These are phyloP conservation scores for Protobothrops flavoviridis DNA, from an alignment of 2,113 vertebrate species.

Conservation along the genomic window DNA sequence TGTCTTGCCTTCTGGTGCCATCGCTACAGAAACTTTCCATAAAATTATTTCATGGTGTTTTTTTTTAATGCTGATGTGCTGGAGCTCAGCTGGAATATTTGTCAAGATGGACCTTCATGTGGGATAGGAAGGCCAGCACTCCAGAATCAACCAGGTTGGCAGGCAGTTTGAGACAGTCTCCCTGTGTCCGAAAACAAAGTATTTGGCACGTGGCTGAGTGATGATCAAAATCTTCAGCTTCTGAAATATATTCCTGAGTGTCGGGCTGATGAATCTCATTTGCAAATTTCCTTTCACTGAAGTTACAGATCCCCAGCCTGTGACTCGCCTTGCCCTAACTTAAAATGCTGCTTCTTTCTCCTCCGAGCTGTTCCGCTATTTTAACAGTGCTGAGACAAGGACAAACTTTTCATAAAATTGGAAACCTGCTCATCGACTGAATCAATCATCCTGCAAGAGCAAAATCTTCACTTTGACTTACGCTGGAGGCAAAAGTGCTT, in stretches of 20 bases:
- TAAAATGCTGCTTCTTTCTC: neutral
- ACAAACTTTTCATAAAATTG: neutral
- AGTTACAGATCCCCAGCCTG: neutral
- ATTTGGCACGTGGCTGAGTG: too few relatives aligned
- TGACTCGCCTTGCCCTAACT: neutral
- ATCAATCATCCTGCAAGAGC: neutral
- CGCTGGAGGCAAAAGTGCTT: neutral
- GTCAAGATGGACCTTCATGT: neutral
- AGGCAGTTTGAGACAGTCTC: neutral
- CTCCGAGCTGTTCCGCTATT: neutral
- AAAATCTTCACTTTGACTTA: neutral
- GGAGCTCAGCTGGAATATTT: neutral
- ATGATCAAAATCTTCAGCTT: neutral
- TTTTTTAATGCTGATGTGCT: neutral
- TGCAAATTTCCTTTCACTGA: neutral
- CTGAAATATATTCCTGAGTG: neutral
- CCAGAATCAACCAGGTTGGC: neutral
- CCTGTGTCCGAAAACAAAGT: rapidly evolving
- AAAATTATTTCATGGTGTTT: neutral
- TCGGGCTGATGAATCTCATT: neutral
- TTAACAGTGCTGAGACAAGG: neutral
- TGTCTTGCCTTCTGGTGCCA: too few relatives aligned
- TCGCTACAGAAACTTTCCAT: too few relatives aligned
- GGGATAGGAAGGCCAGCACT: neutral
- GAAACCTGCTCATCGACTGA: neutral